A percentile compares a stretch with the other conserved stretches of the same genome.
Conservation (phyloP, 2,888 invertebrate species). For the Heliconius charithonia region DNA sequence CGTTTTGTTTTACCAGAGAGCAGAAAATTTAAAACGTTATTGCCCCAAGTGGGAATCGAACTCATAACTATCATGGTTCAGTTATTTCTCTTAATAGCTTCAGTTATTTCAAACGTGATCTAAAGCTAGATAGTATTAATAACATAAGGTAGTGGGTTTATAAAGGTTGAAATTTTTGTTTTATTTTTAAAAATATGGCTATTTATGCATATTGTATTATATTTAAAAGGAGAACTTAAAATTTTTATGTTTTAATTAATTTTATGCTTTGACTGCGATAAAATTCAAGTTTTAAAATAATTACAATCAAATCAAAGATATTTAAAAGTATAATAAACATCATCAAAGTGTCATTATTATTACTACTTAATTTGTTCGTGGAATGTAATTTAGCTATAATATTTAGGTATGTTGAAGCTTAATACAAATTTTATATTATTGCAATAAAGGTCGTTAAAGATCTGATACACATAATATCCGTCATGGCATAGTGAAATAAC, state of each 20-base stretch:
- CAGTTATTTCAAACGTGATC: no score
- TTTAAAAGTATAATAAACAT: slow-evolving; percentile 1
- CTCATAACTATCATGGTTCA: no score
- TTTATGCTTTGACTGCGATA: not conserved
- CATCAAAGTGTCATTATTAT: slow-evolving; percentile 10
- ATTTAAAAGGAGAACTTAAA: not conserved
- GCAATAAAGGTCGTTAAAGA: not conserved
- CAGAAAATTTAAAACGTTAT: no score
- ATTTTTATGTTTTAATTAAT: not conserved
- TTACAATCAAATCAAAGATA: not conserved
- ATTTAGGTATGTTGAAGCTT: not conserved
- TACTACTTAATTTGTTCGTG: not conserved
- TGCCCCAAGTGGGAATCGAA: no score
- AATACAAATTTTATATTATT: slow-evolving; percentile 13
- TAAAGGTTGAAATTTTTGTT: no score
- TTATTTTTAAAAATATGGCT: not conserved
- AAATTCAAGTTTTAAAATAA: not conserved
- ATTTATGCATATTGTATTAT: not conserved
- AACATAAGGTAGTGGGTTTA: no score
- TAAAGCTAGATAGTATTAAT: no score
- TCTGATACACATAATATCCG: not conserved
- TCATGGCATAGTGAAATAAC: not conserved
- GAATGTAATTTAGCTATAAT: slow-evolving; percentile 4
- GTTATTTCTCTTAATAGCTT: no score
- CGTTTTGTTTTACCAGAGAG: no score